Base-by-base conservation (phyloP, 2,888 invertebrate genomes). In the Idaea biselata region DNA sequence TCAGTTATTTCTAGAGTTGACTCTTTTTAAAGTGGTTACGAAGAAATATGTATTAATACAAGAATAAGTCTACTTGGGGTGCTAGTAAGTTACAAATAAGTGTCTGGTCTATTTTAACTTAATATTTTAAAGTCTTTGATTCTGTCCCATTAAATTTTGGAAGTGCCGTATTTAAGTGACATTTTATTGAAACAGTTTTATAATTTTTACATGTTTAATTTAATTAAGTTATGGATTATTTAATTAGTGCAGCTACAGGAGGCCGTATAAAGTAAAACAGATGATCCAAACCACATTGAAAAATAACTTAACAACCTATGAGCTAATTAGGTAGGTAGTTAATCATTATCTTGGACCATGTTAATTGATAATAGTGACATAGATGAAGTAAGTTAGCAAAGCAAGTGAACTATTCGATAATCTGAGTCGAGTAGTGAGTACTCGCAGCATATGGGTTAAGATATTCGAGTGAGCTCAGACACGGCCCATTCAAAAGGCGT, bases 401-500 rank as follows among this genome's bases (percentile, higher is more conserved):
- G 44, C 3, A 44, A 44, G 44, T 44, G 61, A 71, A 75, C 73
- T 73, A 68, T 73, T 73, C 71, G 72, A 79, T 82, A 80, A 78
- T 73, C 73, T 74, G 68, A 76, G 71, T 74, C 75, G 76, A 78
- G 76, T 75, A 72, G 25, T 25, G 25, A 56, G 75, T 72, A 60
- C 69, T 72, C 72, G 73, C 75, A 71, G 78, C 78, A 81, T 76
- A 78, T 76, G 82, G 79, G 81, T 80, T 83, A 87, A 87, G 86
- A 86, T 86, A 83, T 88, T 87, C 80, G 79, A 81, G 78, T 78
- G 83, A 82, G 81, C 81, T 86, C 81, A 87, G 84, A 85, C 81
- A 83, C 79, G 82, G 81, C 80, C 86, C 84, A 89, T 90, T 89
- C 87, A 88, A 88, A 89, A 89, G 87, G 84, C 84, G 86, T 84